Conservation (phyloP, 2,797 vertebrate species). For the Pseudopleuronectes americanus region DNA sequence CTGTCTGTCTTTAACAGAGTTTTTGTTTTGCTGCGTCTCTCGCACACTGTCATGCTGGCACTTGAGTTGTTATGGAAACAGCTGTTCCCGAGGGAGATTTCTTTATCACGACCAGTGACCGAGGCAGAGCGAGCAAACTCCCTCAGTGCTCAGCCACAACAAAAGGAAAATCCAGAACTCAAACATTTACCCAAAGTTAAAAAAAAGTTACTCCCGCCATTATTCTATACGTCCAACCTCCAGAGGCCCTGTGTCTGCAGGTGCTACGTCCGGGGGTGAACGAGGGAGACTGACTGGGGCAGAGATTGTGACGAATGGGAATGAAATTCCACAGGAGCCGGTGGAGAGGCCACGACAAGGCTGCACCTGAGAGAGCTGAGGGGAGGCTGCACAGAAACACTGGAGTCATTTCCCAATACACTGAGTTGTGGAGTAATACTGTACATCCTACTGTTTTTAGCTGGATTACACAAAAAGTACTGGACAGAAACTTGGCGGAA, state of each 20-base stretch:
- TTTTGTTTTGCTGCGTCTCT: constrained; percentile 15
- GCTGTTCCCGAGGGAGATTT: constrained; percentile 44
- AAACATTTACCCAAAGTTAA: background rate
- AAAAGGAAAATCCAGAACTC: constrained; percentile 20
- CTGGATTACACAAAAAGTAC: no score
- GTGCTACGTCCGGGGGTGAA: constrained; percentile 1
- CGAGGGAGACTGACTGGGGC: constrained; percentile 9
- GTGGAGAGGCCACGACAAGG: background rate
- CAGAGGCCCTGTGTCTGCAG: background rate
- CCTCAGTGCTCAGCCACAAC: constrained; percentile 35
- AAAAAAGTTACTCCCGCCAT: background rate
- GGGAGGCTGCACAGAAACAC: background rate
- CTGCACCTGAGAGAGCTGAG: background rate
- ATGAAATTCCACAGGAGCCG: constrained; percentile 36
- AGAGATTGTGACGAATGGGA: constrained; percentile 38
- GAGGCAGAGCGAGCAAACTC: constrained; percentile 23
- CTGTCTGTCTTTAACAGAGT: constrained; percentile 10
- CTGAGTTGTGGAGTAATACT: background rate
- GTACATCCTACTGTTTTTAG: background rate
- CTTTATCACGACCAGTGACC: constrained; percentile 42
- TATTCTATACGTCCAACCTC: background rate
- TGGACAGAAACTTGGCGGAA: no score
- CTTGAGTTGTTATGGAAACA: constrained; percentile 77
- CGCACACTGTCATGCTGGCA: constrained; percentile 55
- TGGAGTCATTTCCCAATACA: background rate